Conservation (phyloP, 1,140 invertebrate genomes). For the Leptestheria dahalacensis region DNA sequence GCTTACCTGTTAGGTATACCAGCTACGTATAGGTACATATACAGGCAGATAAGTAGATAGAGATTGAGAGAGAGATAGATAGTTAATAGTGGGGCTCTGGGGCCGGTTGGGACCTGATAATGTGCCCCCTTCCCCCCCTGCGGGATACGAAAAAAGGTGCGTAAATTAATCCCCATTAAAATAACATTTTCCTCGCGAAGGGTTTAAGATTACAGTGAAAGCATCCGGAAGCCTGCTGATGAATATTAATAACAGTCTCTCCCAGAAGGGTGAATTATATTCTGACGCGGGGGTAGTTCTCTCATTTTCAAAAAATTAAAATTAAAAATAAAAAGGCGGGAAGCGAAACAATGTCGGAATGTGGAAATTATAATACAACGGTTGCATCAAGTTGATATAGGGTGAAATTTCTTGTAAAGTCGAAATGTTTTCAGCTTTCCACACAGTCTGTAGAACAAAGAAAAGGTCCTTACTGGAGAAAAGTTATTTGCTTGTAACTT, state of each 20-base stretch:
- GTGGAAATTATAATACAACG: neutral
- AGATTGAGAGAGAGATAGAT: neutral
- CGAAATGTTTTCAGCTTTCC: no score
- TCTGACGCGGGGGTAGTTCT: no score
- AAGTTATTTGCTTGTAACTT: no score
- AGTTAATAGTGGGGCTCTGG: neutral
- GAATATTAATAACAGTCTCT: neutral
- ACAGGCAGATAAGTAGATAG: neutral
- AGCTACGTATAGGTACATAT: neutral
- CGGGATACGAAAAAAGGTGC: neutral
- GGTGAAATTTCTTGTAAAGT: no score
- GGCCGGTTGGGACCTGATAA: neutral
- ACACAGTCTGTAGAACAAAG: no score
- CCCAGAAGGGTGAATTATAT: neutral
- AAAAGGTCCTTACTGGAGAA: no score
- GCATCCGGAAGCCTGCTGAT: neutral
- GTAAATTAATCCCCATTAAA: neutral
- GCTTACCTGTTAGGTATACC: neutral
- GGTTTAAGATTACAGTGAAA: neutral
- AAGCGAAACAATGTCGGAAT: neutral
- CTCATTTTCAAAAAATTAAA: neutral
- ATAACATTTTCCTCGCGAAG: neutral
- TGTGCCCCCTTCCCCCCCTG: neutral
- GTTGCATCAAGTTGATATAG: no score
- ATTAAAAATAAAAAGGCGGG: neutral